These are phyloP conservation scores for Merodon equestris DNA, from an alignment of 2,888 invertebrate species.

Conservation along the genomic window DNA sequence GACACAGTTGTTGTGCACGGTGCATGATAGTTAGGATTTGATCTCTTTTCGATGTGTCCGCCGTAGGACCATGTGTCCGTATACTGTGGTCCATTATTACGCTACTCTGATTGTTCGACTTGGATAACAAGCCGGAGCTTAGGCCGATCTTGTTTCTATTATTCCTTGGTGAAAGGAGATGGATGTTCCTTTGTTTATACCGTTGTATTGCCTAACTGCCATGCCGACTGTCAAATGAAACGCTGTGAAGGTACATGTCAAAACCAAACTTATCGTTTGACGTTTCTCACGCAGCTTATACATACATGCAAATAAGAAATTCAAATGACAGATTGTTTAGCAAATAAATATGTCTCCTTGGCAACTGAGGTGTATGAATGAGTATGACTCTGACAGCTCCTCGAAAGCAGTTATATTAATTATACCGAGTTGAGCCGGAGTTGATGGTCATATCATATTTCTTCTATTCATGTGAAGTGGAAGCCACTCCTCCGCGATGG, in stretches of 20 bases:
- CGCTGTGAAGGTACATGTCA: too few relatives aligned
- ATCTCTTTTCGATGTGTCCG: constrained; percentile 25
- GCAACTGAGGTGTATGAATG: too few relatives aligned
- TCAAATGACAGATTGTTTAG: too few relatives aligned
- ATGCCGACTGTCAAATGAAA: too few relatives aligned
- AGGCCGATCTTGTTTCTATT: constrained; percentile 4
- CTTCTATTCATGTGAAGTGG: constrained; percentile 5
- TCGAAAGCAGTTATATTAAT: too few relatives aligned
- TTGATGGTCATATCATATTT: constrained; percentile 35
- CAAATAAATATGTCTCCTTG: too few relatives aligned
- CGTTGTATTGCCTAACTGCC: too few relatives aligned
- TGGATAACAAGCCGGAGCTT: constrained; percentile 44
- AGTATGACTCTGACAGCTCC: not conserved
- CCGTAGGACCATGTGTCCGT: constrained; percentile 31
- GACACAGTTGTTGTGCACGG: not conserved
- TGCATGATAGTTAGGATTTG: constrained; percentile 30
- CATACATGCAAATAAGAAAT: too few relatives aligned
- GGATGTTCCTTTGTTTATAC: too few relatives aligned
- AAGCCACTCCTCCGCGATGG: constrained; percentile 34
- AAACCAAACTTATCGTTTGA: too few relatives aligned
- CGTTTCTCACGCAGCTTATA: too few relatives aligned
- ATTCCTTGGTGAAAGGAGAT: constrained; percentile 46
- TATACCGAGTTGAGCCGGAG: constrained; percentile 33
- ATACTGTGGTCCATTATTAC: too few relatives aligned
- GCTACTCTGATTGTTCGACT: constrained; percentile 32